These are phyloP conservation scores for Gnathonemus echidnorhynchus DNA, from an alignment of 2,113 vertebrate genomes.

Conservation along the genomic window DNA sequence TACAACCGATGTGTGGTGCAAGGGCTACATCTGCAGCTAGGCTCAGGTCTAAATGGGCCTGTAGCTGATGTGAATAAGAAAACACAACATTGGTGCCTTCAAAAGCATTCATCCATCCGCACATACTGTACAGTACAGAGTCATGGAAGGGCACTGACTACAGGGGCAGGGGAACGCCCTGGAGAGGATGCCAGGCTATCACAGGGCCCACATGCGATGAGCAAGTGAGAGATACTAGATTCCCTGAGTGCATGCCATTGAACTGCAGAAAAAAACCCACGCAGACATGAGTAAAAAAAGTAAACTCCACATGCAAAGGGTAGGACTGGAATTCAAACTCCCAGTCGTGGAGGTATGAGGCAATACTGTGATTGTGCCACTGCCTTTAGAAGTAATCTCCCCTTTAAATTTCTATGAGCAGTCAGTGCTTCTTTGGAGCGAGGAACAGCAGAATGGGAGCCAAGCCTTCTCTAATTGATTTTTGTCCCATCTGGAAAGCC, in stretches of 20 bases:
- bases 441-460: background rate
- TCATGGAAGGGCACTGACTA: background rate
- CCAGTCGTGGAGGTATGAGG: background rate
- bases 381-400: background rate
- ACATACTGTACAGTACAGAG: background rate
- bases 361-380: background rate
- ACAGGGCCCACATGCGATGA: background rate
- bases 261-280: background rate
- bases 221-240: background rate
- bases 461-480: background rate
- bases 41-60: background rate
- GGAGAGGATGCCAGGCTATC: background rate
- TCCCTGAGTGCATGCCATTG: background rate
- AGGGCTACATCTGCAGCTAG: background rate
- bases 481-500: background rate
- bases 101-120: background rate
- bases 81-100: background rate
- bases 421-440: background rate
- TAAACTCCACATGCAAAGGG: background rate
- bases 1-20: background rate
- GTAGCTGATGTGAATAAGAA: background rate
- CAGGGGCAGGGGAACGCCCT: background rate
- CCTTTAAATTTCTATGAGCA: background rate
- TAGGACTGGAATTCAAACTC: background rate
- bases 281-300: background rate